Percentiles rank a stretch among this genome's conserved stretches.
These are phyloP conservation scores for Calliopum simillimum DNA, from an alignment of 2,888 invertebrate genomes.

Conservation along the genomic window DNA sequence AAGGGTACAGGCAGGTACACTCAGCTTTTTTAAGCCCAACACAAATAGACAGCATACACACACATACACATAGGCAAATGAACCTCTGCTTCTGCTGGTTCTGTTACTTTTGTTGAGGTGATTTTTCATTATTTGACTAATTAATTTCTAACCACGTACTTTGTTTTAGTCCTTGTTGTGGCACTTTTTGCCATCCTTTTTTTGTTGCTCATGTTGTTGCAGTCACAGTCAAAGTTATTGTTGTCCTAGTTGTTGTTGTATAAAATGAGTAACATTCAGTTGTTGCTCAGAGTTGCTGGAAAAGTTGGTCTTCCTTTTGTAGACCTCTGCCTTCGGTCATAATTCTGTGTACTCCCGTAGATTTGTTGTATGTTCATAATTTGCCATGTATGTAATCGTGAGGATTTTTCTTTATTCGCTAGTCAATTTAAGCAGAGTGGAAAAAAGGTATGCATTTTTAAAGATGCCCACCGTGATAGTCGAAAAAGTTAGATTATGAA, in stretches of 20 bases:
- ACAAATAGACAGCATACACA: neutral
- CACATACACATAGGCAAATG: neutral
- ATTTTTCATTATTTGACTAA: slow-evolving; percentile 29
- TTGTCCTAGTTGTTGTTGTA: slow-evolving; percentile 9
- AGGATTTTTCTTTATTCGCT: too few species aligned
- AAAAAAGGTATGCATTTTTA: too few species aligned
- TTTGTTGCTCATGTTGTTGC: neutral
- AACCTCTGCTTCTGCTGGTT: neutral
- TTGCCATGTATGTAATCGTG: too few species aligned
- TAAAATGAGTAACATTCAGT: neutral
- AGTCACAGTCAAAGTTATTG: neutral
- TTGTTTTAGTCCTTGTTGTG: neutral
- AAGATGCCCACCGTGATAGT: too few species aligned
- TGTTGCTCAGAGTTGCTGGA: neutral
- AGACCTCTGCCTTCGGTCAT: neutral
- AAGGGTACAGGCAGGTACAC: neutral
- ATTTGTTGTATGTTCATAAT: neutral
- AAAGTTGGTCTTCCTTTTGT: too few species aligned
- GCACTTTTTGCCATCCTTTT: neutral
- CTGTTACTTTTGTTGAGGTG: slow-evolving; percentile 9
- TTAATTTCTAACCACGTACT: slow-evolving; percentile 34
- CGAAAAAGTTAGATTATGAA: too few species aligned
- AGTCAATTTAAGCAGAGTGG: too few species aligned
- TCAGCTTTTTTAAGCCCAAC: neutral
- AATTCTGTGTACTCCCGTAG: neutral